These are phyloP conservation scores for Mercenaria mercenaria DNA, from an alignment of 1,140 invertebrate species.

Conservation along the genomic window DNA sequence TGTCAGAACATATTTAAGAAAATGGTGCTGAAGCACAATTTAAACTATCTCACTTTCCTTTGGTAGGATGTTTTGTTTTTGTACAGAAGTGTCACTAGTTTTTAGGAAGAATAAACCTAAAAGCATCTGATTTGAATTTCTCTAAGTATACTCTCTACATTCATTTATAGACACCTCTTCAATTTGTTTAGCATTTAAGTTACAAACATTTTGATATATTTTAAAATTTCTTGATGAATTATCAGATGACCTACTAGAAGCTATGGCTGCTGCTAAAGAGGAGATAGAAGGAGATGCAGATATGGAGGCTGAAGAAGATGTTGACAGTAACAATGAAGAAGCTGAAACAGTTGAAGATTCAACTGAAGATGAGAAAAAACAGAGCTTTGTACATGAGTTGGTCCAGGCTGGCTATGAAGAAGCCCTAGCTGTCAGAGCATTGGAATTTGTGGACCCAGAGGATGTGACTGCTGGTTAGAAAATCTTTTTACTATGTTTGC, in stretches of 20 bases:
- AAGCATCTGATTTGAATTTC: too few species aligned
- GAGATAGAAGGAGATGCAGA: conserved; percentile 57
- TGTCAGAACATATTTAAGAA: too few species aligned
- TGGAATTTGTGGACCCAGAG: conserved; percentile 46
- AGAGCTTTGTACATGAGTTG: conserved; percentile 59
- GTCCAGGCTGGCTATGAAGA: conserved; percentile 61
- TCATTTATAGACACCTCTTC: too few species aligned
- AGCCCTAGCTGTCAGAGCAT: conserved; percentile 54
- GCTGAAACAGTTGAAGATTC: background rate
- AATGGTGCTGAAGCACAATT: too few species aligned
- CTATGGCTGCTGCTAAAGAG: conserved; percentile 68
- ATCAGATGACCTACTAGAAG: conserved; percentile 24
- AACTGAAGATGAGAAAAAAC: conserved; percentile 35
- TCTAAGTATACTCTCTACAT: too few species aligned
- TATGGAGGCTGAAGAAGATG: conserved; percentile 22
- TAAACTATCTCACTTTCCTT: too few species aligned
- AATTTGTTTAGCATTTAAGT: too few species aligned
- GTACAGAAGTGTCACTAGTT: too few species aligned
- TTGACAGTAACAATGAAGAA: background rate
- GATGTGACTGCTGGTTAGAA: conserved; percentile 45
- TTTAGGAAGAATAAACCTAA: too few species aligned
- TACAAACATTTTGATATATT: too few species aligned
- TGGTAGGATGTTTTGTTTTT: too few species aligned
- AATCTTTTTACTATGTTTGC: background rate
- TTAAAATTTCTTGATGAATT: too few species aligned